A percentile compares a stretch with the other conserved stretches of the same genome.
phyloP scores from a whole-genome alignment of 2,113 vertebrate genomes.

The Toxostoma redivivum region DNA sequence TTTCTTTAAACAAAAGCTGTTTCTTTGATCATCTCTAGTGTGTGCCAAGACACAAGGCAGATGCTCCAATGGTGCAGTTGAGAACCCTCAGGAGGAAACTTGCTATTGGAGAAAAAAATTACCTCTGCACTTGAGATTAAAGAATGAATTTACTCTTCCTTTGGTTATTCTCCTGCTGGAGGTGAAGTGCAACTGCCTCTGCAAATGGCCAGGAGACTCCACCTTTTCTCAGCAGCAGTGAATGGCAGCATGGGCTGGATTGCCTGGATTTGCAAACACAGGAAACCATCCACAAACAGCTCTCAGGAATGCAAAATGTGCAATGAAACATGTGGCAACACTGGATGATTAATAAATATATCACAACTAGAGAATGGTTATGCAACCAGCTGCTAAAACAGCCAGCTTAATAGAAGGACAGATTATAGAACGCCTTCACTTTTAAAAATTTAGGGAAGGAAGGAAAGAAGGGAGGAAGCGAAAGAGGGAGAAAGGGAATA shows the following conservation, averaged over 20 bases:
- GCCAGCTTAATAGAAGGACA: background rate
- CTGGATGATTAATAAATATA: background rate
- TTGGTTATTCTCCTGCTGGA: background rate
- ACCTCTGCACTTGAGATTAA: background rate
- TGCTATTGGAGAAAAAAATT: background rate
- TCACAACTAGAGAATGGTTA: background rate
- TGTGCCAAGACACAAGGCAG: background rate
- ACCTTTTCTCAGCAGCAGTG: background rate
- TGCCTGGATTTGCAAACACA: background rate
- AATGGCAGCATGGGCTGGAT: background rate
- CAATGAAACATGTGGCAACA: background rate
- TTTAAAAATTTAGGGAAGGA: background rate
- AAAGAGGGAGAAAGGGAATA: background rate
- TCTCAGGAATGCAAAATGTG: background rate
- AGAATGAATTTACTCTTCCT: background rate
- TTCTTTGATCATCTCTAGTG: background rate
- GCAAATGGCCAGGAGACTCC: background rate
- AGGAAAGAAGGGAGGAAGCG: rapidly evolving
- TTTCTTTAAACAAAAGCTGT: slow-evolving; percentile 28
- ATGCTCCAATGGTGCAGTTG: background rate
- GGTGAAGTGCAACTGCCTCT: background rate
- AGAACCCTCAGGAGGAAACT: background rate
- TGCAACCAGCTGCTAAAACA: background rate
- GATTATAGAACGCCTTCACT: background rate
- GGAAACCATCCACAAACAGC: background rate